Conservation (phyloP, 2,113 vertebrate species). For the Isichthys henryi region DNA sequence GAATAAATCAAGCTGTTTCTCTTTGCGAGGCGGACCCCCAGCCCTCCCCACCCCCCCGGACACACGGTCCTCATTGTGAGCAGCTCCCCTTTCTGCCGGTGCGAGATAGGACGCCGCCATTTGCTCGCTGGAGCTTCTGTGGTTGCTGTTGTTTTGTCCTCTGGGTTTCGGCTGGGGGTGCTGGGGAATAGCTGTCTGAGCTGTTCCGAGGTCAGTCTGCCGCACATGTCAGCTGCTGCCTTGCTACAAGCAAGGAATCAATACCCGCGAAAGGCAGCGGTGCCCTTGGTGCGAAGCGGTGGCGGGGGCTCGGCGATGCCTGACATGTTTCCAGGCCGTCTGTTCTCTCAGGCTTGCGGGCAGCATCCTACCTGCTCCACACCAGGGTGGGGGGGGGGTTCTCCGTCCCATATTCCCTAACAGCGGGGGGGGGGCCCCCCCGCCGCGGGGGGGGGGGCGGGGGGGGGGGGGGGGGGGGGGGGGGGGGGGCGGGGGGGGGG, state of each 20-base stretch:
- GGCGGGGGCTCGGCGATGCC: constrained; percentile 78
- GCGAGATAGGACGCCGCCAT: constrained; percentile 65
- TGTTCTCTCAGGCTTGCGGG: constrained; percentile 72
- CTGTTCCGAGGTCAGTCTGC: constrained; percentile 89
- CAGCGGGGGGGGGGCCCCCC: too few species aligned
- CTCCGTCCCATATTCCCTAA: background rate
- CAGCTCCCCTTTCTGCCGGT: constrained; percentile 54
- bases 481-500: too few species aligned
- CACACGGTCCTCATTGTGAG: constrained; percentile 42
- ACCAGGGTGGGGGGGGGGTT: background rate
- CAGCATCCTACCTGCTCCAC: constrained; percentile 69
- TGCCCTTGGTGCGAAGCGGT: constrained; percentile 96
- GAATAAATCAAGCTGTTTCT: constrained; percentile 71
- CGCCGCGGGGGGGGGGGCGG: too few species aligned
- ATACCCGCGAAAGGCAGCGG: constrained; percentile 98
- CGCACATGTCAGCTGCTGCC: constrained; percentile 96
- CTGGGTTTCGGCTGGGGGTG: constrained; percentile 70
- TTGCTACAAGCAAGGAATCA: constrained; percentile 98
- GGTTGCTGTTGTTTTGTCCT: constrained; percentile 56
- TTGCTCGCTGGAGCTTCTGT: constrained; percentile 49
- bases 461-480: too few species aligned
- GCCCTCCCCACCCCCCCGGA: constrained; percentile 23
- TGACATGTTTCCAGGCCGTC: constrained; percentile 84
- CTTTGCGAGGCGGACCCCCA: constrained; percentile 40
- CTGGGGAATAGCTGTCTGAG: constrained; percentile 84